Base-by-base conservation (phyloP, 2,113 vertebrate genomes). In the Dromiciops gliroides region DNA sequence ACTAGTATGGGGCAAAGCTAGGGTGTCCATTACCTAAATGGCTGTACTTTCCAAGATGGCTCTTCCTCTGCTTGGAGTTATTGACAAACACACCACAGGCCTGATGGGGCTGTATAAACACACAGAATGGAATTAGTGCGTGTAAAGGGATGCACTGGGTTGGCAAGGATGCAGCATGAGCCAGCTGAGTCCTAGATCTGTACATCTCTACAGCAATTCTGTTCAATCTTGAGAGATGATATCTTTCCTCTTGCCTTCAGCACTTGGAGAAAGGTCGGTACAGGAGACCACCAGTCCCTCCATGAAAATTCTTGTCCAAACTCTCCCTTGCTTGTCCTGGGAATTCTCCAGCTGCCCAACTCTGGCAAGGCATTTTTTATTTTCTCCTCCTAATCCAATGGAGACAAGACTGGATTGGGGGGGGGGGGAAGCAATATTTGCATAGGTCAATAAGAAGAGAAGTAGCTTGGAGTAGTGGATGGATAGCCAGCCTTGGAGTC, bases 61-160 rank as follows among this genome's bases (percentile, higher is more conserved):
- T 49, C 48, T 90, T 49, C 28, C 90, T 89, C 97, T 91, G 52
- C 89, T 94, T 3, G 52, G 90, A 95, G 94, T 92, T 96, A 96
- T 94, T 95, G 89, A 47, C 83, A 28, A 31, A 50, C 92, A 96
- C 96, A 97, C 92, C 93, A 89, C 94, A 95, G 94, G 95, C 94
- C 95, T 90, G 90, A 83, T 83, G 67, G 67, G 67, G 67, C 48
- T 28, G 89, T 83, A 96, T 90, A 95, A 83, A 96, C 95, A 97
- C 96, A 95, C 97, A 93, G 95, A 53, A 47, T 89, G 95, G 51
- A 88, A 96, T 56, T 11, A 31, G 90, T 0, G 67, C 67, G 3
- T 83, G 67, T 83, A 83, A 83, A 83, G 67, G 44, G n/a, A 83
- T 83, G 67, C 67, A 83, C 16, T 44, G 19, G 19, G 19, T 44